These are phyloP conservation scores for Meghimatium bilineatum DNA, from an alignment of 2,888 invertebrate genomes.

Conservation along the genomic window DNA sequence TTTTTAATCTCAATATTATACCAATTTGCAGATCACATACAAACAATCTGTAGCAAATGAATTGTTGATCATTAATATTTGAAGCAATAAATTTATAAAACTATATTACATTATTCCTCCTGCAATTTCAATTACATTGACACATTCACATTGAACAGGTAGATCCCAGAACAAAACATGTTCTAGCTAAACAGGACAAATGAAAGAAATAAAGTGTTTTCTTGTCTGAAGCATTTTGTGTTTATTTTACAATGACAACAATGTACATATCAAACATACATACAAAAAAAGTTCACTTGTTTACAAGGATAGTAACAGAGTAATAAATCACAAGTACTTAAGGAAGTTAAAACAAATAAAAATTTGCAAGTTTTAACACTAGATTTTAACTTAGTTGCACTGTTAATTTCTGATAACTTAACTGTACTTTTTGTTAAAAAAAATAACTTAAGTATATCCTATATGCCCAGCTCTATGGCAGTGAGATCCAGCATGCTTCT, in stretches of 20 bases:
- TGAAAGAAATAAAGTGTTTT: not conserved
- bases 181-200: not conserved
- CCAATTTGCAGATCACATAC: too few species aligned
- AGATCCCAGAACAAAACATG: not conserved
- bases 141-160: not conserved
- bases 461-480: too few species aligned
- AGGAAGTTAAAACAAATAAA: not conserved
- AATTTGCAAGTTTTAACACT: not conserved
- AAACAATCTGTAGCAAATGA: too few species aligned
- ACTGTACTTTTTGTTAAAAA: too few species aligned
- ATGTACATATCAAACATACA: constrained; percentile 29
- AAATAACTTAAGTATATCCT: too few species aligned
- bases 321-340: too few species aligned
- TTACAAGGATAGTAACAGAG: constrained; percentile 5
- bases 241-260: constrained; percentile 25
- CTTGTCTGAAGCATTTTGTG: constrained; percentile 6
- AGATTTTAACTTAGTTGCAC: not conserved
- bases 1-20: too few species aligned
- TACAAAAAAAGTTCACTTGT: not conserved
- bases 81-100: not conserved
- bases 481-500: too few species aligned
- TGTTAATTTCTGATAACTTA: not conserved
- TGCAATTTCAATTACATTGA: not conserved
- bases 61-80: not conserved
- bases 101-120: not conserved